Evolutionary conservation across 2,113 vertebrate genomes (phyloP), one percentile per base, ranked within the genome.

Genomic region (Mirounga angustirostris): DNA sequence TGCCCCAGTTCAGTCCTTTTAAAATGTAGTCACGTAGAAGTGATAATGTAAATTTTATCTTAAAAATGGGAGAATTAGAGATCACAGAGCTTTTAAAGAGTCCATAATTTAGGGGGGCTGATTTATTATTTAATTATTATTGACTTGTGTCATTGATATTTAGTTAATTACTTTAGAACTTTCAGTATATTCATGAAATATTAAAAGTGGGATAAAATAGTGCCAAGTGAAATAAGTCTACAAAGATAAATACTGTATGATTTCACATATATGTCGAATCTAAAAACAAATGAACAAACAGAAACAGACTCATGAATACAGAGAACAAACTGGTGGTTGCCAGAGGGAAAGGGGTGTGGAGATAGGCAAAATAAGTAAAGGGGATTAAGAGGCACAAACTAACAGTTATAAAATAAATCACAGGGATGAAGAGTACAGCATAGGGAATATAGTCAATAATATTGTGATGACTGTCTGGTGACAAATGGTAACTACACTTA

Each of bases 141-240:
- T 69, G 61, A 43, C 21, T 89, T 92, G 26, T 22, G 11, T 83
- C 15, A 33, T 40, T 92, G 28, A 40, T 74, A 61, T 78, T 71
- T 87, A 95, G 26, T 33, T 85, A 78, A 89, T 90, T 86, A 14
- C 74, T 79, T 79, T 89, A 90, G 61, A 89, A 71, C 4, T 71
- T 76, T 59, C 33, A 83, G 22, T 59, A 0, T 79, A 71, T 54
- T 83, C 40, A 73, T 63, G 78, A 74, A 73, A 36, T 89, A 50
- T 16, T 67, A 58, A 92, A 69, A 69, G 30, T 84, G 46, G 19
- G 12, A n/a, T 92, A 36, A 86, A 54, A n/a, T 33, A 74, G 12
- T 54, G 50, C 14, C 43, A 28, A 50, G 74, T 78, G 74, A 78
- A 78, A 50, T 78, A 50, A 78, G 24, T 30, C 26, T 76, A 46